Conservation (phyloP, 2,888 invertebrate genomes). For the Habroteleia sp. region DNA sequence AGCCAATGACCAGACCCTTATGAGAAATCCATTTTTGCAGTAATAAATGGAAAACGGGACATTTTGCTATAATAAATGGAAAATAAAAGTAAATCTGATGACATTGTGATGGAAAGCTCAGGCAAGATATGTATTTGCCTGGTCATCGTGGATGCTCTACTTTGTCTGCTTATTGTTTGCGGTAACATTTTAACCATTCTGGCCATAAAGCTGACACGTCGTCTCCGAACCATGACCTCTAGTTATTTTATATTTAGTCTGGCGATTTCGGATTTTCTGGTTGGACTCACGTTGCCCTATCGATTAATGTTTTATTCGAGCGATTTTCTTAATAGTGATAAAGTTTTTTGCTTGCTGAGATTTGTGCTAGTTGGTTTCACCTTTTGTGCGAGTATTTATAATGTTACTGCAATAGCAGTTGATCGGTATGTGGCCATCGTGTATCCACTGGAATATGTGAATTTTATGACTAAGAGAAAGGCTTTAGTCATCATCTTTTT, state of each 20-base stretch:
- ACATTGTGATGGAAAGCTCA: constrained; percentile 19
- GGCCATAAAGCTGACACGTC: constrained; percentile 87
- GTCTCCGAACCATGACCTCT: constrained; percentile 86
- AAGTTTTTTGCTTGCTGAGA: constrained; percentile 84
- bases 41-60: no score
- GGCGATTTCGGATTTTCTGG: constrained; percentile 89
- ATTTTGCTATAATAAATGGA: no score
- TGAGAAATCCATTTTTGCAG: no score
- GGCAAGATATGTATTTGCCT: constrained; percentile 79
- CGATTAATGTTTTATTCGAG: constrained; percentile 89
- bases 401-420: constrained; percentile 89
- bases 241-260: constrained; percentile 90
- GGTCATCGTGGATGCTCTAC: constrained; percentile 85
- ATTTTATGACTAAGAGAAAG: constrained; percentile 87
- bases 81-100: constrained; percentile 1
- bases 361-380: constrained; percentile 89
- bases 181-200: constrained; percentile 90
- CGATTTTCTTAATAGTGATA: constrained; percentile 83
- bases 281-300: constrained; percentile 89
- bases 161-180: constrained; percentile 86
- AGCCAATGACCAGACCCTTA: no score
- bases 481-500: constrained; percentile 85
- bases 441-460: constrained; percentile 89
- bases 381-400: constrained; percentile 90
- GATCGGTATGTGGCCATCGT: constrained; percentile 91